These are phyloP conservation scores for Hermaeophaga mercurialis DNA, from an alignment of 2,888 invertebrate species.

Conservation along the genomic window DNA sequence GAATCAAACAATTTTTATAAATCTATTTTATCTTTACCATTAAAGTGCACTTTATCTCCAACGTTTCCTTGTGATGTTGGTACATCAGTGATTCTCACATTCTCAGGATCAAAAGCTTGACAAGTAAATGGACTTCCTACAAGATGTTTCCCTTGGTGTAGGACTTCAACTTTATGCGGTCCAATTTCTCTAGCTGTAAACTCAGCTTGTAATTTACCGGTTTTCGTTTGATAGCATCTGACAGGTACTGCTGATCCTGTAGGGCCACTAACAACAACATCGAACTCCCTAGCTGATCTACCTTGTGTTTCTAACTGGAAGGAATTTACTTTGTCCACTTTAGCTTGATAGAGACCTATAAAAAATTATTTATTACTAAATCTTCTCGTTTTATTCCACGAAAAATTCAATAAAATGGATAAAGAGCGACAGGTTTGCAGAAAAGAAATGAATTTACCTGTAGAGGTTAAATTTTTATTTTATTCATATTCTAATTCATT, in stretches of 20 bases:
- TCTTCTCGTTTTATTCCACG: too few relatives aligned
- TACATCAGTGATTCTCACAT: slow-evolving; percentile 78
- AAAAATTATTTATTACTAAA: too few relatives aligned
- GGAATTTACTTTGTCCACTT: slow-evolving; percentile 79
- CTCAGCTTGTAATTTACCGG: slow-evolving; percentile 93
- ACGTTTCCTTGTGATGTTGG: slow-evolving; percentile 78
- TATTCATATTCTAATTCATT: too few relatives aligned
- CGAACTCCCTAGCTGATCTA: slow-evolving; percentile 84
- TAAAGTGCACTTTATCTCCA: slow-evolving; percentile 81
- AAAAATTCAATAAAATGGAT: too few relatives aligned
- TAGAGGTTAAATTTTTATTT: neutral
- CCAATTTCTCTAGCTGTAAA: slow-evolving; percentile 83
- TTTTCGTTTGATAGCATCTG: slow-evolving; percentile 93
- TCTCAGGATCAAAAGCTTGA: slow-evolving; percentile 87
- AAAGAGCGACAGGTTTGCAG: too few relatives aligned
- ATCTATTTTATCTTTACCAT: too few relatives aligned
- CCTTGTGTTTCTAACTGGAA: slow-evolving; percentile 90
- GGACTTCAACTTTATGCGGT: slow-evolving; percentile 74
- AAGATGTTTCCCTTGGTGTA: slow-evolving; percentile 87
- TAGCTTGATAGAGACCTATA: slow-evolving; percentile 85
- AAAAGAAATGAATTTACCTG: neutral
- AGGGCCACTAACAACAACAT: slow-evolving; percentile 76
- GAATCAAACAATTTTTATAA: too few relatives aligned
- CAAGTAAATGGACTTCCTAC: slow-evolving; percentile 93
- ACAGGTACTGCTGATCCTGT: slow-evolving; percentile 57